A percentile compares a stretch with the other conserved stretches of the same genome.
phyloP scores from a whole-genome alignment of 2,113 vertebrate genomes.

The Electrona antarctica region DNA sequence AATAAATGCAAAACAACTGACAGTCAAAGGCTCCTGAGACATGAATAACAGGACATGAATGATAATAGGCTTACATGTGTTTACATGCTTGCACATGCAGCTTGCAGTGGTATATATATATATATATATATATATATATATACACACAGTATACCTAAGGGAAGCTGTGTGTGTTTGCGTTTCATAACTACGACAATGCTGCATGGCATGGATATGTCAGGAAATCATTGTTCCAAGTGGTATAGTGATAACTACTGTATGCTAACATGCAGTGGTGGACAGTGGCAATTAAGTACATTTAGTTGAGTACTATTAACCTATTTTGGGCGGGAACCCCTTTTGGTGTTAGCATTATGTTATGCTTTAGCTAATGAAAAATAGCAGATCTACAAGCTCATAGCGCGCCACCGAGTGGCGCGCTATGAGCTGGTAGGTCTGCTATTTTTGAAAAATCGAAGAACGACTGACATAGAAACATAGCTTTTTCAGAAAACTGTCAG shows the following conservation, averaged over 20 bases:
- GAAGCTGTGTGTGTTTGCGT: not conserved
- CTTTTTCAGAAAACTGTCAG: too few species aligned
- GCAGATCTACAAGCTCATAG: too few species aligned
- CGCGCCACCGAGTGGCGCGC: too few species aligned
- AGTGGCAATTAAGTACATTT: not conserved
- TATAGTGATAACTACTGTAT: not conserved
- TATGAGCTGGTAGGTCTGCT: too few species aligned
- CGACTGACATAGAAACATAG: too few species aligned
- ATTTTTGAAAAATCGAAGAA: too few species aligned
- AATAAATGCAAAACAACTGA: not conserved
- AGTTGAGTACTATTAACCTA: not conserved
- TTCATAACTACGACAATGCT: not conserved
- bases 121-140: not conserved
- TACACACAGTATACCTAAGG: not conserved
- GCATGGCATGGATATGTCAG: not conserved
- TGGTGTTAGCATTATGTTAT: too few species aligned
- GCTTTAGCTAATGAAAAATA: too few species aligned
- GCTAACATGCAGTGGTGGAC: too few species aligned
- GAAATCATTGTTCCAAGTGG: not conserved
- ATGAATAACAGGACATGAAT: not conserved
- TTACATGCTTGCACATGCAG: constrained; percentile 8
- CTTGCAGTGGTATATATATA: not conserved
- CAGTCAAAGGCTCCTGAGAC: constrained; percentile 1
- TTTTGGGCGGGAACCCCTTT: too few species aligned
- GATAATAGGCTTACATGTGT: constrained; percentile 18